Evolutionary conservation across 2,113 vertebrate species (phyloP), one percentile per base, ranked within the genome.

Genomic region (Engystomops pustulosus): DNA sequence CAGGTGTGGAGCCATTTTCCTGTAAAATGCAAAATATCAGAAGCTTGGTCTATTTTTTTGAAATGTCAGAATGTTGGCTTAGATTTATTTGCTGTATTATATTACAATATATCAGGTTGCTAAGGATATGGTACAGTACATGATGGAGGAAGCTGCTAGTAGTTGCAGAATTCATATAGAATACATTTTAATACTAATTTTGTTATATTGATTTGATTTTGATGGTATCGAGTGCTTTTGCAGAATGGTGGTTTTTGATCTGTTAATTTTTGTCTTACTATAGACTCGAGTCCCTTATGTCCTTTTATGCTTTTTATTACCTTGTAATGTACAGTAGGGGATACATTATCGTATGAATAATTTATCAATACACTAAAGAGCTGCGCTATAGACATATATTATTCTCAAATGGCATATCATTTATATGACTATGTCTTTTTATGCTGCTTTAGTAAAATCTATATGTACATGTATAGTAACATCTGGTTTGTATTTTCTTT

Each of bases 341-440:
- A 78, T 58, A 36, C 47, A 78, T 34, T 78, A 78, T 60, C 17
- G 20, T 25, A 38, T 60, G n/a, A 78, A 78, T 78, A 78, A 60
- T 78, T 78, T 60, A 78, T 25, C 53, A 60, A 41, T 25, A 4
- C 32, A 14, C 41, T 38, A n/a, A 20, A 38, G 7, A 78, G n/a
- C 34, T 23, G 14, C 3, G 30, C 51, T 34, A 25, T 47, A 58
- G 34, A 25, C 51, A 8, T 14, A 6, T 58, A 41, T 9, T 78
- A 78, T 41, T 78, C 32, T 38, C n/a, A 17, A 77, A 41, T 41
- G 12, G n/a, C n/a, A n/a, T n/a, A n/a, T n/a, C n/a, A n/a, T n/a
- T n/a, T n/a, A n/a, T n/a, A n/a, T n/a, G n/a, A n/a, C n/a, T n/a
- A n/a, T n/a, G 55, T 36, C 5, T 30, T 30, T 62, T 62, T 2